Conservation (phyloP, 2,797 vertebrate species). For the Acrossocheilus wenchowensis region DNA sequence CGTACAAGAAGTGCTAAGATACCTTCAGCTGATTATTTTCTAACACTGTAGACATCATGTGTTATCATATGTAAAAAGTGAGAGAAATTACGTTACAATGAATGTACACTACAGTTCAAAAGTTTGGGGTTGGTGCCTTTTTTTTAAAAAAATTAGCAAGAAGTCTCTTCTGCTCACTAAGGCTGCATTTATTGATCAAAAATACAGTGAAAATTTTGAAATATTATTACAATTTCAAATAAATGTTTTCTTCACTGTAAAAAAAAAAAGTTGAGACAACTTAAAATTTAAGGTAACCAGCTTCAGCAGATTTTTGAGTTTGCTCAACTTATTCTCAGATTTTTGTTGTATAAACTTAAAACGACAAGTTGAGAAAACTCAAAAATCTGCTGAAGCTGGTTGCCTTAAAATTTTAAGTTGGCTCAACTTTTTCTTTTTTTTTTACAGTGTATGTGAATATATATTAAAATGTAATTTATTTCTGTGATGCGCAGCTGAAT, state of each 20-base stretch:
- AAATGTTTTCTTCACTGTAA: not conserved
- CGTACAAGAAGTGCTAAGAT: not conserved
- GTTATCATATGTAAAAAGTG: not conserved
- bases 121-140: not conserved
- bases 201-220: not conserved
- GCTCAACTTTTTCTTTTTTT: too few species aligned
- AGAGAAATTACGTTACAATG: not conserved
- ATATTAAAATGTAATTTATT: not conserved
- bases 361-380: too few species aligned
- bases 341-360: too few species aligned
- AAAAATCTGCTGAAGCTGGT: too few species aligned
- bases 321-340: too few species aligned
- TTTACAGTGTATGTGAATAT: not conserved
- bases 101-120: not conserved
- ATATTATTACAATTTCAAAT: not conserved
- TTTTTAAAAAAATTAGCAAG: not conserved
- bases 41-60: not conserved
- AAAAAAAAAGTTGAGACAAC: too few species aligned
- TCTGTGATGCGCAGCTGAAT: not conserved
- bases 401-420: too few species aligned
- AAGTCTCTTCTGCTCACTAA: not conserved
- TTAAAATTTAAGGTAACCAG: too few species aligned
- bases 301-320: too few species aligned
- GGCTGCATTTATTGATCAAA: not conserved
- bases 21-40: not conserved